Percentiles rank a stretch among this genome's conserved stretches.
phyloP scores from a whole-genome alignment of 2,113 vertebrate genomes.

The Pyxicephalus adspersus region DNA sequence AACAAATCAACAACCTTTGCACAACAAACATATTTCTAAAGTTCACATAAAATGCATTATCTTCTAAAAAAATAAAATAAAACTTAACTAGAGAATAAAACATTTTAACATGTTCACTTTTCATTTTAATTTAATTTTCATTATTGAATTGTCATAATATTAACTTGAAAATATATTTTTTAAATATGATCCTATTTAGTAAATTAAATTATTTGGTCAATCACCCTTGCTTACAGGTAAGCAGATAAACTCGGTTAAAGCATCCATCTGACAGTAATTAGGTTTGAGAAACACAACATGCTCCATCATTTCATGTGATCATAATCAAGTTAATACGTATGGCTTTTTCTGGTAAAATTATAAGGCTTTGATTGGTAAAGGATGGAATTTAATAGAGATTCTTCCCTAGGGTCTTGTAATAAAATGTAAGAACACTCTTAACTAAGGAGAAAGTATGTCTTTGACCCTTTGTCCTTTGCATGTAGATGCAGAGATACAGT shows the following conservation, averaged over 20 bases:
- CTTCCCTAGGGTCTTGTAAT: slow-evolving; percentile 71
- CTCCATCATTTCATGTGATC: slow-evolving; percentile 92
- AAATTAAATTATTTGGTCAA: slow-evolving; percentile 98
- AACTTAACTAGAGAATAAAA: no score
- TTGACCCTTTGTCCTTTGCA: slow-evolving; percentile 72
- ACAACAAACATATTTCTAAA: no score
- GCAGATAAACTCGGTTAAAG: slow-evolving; percentile 94
- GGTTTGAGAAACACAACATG: slow-evolving; percentile 97
- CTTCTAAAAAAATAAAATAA: no score
- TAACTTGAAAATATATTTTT: no score
- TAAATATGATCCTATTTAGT: slow-evolving; percentile 76
- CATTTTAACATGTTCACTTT: no score
- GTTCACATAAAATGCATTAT: no score
- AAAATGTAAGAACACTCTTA: slow-evolving; percentile 72
- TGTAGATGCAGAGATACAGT: slow-evolving; percentile 66
- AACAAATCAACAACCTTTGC: no score
- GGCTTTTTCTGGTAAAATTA: slow-evolving; percentile 82
- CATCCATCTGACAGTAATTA: slow-evolving; percentile 92
- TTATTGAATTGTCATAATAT: no score
- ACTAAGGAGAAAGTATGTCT: slow-evolving; percentile 69
- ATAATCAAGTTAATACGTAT: slow-evolving; percentile 81
- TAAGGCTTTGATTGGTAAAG: slow-evolving; percentile 78
- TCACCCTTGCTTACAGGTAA: slow-evolving; percentile 95
- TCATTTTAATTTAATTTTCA: no score
- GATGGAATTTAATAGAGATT: slow-evolving; percentile 69